These are phyloP conservation scores for Leuciscus idus DNA, from an alignment of 2,113 vertebrate genomes.

Conservation along the genomic window DNA sequence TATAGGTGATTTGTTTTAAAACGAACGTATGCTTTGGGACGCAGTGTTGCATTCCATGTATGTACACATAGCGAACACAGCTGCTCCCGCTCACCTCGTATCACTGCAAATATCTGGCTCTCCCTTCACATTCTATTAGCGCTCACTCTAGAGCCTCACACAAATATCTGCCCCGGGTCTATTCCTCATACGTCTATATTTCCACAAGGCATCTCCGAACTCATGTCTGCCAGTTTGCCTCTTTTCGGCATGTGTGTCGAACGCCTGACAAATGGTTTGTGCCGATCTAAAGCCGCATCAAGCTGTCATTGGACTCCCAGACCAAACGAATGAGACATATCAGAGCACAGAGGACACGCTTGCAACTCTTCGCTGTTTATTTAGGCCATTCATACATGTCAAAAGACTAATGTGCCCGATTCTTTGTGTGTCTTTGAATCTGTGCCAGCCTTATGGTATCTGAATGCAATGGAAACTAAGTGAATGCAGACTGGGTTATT, in stretches of 20 bases:
- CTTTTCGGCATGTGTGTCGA: conserved; percentile 56
- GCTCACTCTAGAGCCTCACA: conserved; percentile 13
- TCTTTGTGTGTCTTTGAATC: conserved; percentile 57
- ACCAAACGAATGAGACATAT: conserved; percentile 53
- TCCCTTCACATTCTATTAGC: conserved; percentile 28
- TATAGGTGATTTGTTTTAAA: conserved; percentile 43
- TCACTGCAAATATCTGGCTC: conserved; percentile 31
- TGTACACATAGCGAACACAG: conserved; percentile 56
- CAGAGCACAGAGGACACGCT: conserved; percentile 56
- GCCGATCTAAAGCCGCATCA: conserved; percentile 58
- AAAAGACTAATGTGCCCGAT: conserved; percentile 50
- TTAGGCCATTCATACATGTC: conserved; percentile 65
- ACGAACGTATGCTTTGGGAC: conserved; percentile 1
- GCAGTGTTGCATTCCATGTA: conserved; percentile 15
- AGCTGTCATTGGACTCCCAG: conserved; percentile 51
- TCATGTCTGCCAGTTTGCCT: conserved; percentile 54
- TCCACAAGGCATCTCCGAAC: conserved; percentile 63
- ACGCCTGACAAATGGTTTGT: conserved; percentile 61
- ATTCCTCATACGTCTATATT: conserved; percentile 67
- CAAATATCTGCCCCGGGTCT: conserved; percentile 45
- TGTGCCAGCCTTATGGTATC: conserved; percentile 54
- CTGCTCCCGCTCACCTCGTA: conserved; percentile 62
- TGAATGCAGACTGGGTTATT: conserved; percentile 56
- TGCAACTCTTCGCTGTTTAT: conserved; percentile 52
- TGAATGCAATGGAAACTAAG: conserved; percentile 13